Evolutionary conservation across 2,888 invertebrate genomes (phyloP).

Genomic region (Agrotis puta): DNA sequence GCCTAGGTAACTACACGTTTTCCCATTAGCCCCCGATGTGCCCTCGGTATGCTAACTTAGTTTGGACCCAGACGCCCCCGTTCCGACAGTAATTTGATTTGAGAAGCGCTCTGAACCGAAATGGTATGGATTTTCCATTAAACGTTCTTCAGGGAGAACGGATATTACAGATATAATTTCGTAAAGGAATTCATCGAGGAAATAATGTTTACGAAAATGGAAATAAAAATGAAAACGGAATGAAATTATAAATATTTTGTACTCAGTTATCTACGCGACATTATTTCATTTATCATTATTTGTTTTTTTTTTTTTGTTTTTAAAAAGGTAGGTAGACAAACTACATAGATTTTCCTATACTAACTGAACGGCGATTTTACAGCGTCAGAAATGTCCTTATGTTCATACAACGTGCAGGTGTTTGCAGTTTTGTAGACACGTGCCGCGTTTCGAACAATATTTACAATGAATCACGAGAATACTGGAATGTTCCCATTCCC

Average conservation of each 20-base stretch:
- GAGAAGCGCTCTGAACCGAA: constrained; percentile 1
- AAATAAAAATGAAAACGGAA: not conserved
- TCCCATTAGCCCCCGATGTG: constrained; percentile 10
- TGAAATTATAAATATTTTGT: not conserved
- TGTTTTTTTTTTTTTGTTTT: too few species aligned
- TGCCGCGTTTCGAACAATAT: too few species aligned
- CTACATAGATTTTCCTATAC: not conserved
- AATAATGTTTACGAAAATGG: not conserved
- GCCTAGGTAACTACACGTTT: constrained; percentile 16
- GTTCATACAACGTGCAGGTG: too few species aligned
- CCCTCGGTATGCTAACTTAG: constrained; percentile 24
- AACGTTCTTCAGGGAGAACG: not conserved
- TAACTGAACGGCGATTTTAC: not conserved
- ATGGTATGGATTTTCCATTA: constrained; percentile 37
- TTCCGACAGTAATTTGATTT: constrained; percentile 47
- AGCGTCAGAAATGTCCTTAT: not conserved
- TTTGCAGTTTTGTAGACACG: too few species aligned
- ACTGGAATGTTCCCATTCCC: too few species aligned
- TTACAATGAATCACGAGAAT: too few species aligned
- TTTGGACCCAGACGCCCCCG: constrained; percentile 13
- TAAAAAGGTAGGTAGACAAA: not conserved
- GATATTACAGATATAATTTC: constrained; percentile 17
- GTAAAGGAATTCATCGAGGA: constrained; percentile 6
- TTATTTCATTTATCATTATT: too few species aligned
- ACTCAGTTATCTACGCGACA: too few species aligned